Conservation (phyloP, 2,797 vertebrate genomes). For the Myotis planiceps region DNA sequence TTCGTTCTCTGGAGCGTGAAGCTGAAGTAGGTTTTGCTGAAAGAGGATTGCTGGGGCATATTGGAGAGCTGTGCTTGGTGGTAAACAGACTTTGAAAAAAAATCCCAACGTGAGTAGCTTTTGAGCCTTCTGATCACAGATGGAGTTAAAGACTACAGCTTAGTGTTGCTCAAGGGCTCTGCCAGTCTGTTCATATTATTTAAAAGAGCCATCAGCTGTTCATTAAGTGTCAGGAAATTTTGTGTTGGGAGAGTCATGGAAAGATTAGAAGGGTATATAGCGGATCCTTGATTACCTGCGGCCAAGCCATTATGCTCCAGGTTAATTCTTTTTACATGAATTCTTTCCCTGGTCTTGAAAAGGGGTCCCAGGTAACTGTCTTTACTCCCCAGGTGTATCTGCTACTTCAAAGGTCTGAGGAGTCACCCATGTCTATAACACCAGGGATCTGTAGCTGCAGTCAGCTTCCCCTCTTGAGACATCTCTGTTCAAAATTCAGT, state of each 20-base stretch:
- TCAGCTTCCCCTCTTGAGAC: neutral
- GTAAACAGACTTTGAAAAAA: slow-evolving; percentile 44
- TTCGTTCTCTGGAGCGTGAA: slow-evolving; percentile 61
- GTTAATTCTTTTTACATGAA: neutral
- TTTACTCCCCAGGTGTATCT: neutral
- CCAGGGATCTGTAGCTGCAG: neutral
- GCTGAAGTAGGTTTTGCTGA: slow-evolving; percentile 37
- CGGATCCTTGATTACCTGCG: neutral
- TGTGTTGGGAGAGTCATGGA: neutral
- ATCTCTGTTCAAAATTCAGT: neutral
- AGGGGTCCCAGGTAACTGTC: neutral
- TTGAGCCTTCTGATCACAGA: neutral
- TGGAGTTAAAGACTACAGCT: neutral
- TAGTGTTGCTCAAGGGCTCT: neutral
- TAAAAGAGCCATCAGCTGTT: neutral
- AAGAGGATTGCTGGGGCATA: neutral
- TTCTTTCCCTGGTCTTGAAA: slow-evolving; percentile 26
- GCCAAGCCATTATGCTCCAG: neutral
- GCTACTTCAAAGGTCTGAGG: neutral
- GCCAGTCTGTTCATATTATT: neutral
- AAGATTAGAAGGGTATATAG: neutral
- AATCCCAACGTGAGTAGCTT: neutral
- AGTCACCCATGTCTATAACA: neutral
- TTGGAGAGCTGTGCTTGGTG: slow-evolving; percentile 10
- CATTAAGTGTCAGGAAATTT: neutral